phyloP scores from a whole-genome alignment of 2,113 vertebrate species.

The Calidris pugnax region DNA sequence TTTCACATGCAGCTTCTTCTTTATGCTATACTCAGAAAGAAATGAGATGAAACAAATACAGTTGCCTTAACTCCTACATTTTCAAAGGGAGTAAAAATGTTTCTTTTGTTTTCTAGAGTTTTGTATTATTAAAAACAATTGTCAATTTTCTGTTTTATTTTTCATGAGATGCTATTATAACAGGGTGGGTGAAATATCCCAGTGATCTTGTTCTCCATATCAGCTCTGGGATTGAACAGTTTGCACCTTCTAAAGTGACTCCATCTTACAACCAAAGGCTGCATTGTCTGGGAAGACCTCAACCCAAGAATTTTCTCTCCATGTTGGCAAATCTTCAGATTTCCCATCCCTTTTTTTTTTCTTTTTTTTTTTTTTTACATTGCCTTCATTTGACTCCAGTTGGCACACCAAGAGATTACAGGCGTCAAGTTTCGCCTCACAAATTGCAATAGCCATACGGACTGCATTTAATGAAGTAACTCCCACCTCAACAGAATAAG shows the following conservation, averaged over 20 bases:
- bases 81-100: neutral
- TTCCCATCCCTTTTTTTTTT: neutral
- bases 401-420: neutral
- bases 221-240: neutral
- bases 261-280: neutral
- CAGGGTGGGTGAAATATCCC: neutral
- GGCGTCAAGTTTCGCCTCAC: neutral
- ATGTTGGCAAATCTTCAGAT: neutral
- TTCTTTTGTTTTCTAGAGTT: neutral
- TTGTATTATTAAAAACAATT: neutral
- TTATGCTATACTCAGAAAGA: neutral
- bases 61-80: neutral
- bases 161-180: neutral
- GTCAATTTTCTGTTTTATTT: neutral
- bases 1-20: neutral
- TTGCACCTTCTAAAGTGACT: neutral
- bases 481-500: slow-evolving; percentile 4
- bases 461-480: neutral
- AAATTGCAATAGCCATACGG: neutral
- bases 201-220: neutral
- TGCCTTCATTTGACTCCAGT: neutral
- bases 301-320: neutral
- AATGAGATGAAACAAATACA: neutral
- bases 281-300: neutral
- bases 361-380: neutral